phyloP scores from a whole-genome alignment of 2,888 invertebrate genomes.

The Deroplatys truncata region DNA sequence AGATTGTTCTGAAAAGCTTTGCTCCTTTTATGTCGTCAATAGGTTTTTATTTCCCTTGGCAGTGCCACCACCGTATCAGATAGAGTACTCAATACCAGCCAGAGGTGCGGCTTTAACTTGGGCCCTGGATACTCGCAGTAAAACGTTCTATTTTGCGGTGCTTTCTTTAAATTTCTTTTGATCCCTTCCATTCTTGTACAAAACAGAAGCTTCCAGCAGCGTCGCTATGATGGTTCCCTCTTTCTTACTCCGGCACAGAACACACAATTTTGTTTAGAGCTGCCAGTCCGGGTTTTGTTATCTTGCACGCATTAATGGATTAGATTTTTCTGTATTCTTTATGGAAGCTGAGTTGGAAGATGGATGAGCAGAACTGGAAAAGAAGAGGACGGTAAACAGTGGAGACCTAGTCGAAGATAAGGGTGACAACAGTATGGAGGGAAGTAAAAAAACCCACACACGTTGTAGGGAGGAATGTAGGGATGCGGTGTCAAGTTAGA shows the following conservation, averaged over 20 bases:
- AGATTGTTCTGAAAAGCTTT: neutral
- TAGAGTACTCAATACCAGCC: neutral
- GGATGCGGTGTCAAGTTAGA: neutral
- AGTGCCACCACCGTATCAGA: neutral
- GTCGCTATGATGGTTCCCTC: neutral
- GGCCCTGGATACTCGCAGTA: neutral
- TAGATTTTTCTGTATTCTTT: slow-evolving; percentile 6
- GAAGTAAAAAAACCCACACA: neutral
- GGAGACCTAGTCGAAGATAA: neutral
- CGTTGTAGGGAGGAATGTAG: neutral
- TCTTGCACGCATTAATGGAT: neutral
- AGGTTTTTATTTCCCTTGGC: neutral
- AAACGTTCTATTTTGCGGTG: neutral
- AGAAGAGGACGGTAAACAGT: neutral
- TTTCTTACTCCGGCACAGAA: neutral
- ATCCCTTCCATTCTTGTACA: neutral
- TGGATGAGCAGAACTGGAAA: neutral
- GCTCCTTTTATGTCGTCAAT: neutral
- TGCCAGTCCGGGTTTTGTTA: neutral
- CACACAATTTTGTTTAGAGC: neutral
- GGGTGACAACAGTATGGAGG: neutral
- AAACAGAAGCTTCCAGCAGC: neutral
- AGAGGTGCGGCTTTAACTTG: neutral
- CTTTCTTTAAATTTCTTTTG: neutral
- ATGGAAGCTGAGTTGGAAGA: neutral